Conservation (phyloP, 2,797 vertebrate genomes). For the Leptoclinus maculatus region DNA sequence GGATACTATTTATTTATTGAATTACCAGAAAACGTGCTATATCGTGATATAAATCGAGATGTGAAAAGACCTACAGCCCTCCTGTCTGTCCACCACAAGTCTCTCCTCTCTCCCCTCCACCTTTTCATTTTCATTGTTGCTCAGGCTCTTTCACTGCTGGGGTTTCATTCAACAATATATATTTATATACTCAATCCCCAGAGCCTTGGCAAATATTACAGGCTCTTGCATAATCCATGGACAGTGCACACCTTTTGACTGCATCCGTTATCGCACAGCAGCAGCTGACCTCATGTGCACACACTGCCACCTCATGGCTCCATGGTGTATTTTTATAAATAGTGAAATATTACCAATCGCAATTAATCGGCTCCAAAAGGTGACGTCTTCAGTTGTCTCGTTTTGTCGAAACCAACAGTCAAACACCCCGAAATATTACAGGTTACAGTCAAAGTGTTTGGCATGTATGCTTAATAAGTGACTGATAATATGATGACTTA, state of each 20-base stretch:
- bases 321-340: neutral
- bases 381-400: too few relatives aligned
- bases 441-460: too few relatives aligned
- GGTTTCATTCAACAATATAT: slow-evolving; percentile 36
- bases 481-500: too few relatives aligned
- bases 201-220: slow-evolving; percentile 65
- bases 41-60: neutral
- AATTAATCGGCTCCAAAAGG: neutral
- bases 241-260: slow-evolving; percentile 46
- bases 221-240: slow-evolving; percentile 75
- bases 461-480: too few relatives aligned
- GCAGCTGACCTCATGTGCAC: slow-evolving; percentile 25
- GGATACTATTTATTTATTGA: neutral
- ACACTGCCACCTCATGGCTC: slow-evolving; percentile 72
- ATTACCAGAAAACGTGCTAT: neutral
- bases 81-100: neutral
- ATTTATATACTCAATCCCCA: slow-evolving; percentile 33
- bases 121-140: neutral
- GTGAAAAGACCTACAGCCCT: neutral
- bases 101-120: neutral
- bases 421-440: too few relatives aligned
- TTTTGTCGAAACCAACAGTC: too few relatives aligned
- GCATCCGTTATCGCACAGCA: slow-evolving; percentile 35
- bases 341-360: neutral
- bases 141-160: neutral